Conservation (phyloP, 2,113 vertebrate genomes). For the Apus apus region DNA sequence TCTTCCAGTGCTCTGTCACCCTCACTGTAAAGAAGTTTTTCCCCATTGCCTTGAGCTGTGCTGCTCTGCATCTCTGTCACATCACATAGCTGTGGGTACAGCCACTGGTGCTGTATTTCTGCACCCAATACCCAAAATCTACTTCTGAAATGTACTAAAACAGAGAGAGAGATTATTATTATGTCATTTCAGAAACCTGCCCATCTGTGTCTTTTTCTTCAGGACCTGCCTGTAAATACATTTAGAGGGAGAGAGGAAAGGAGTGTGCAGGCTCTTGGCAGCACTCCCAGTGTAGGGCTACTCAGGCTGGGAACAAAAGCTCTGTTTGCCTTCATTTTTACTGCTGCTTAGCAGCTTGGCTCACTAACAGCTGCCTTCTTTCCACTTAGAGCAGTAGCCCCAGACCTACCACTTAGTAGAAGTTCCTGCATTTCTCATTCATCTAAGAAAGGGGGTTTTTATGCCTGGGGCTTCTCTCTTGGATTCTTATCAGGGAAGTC, state of each 20-base stretch:
- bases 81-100: background rate
- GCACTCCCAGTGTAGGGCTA: background rate
- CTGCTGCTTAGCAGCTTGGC: background rate
- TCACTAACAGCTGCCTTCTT: background rate
- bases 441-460: background rate
- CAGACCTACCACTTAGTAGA: background rate
- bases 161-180: background rate
- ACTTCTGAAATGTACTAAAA: background rate
- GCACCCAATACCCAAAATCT: background rate
- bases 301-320: constrained; percentile 13
- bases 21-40: too few relatives aligned
- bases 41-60: background rate
- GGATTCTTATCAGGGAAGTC: background rate
- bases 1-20: too few relatives aligned
- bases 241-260: background rate
- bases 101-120: background rate
- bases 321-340: constrained; percentile 32
- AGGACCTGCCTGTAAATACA: background rate
- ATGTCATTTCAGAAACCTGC: background rate
- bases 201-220: background rate
- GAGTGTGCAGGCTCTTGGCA: background rate
- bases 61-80: background rate
- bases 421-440: background rate
- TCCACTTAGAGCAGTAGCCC: background rate
- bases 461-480: background rate